Base-by-base conservation (phyloP, 2,888 invertebrate species). In the Ectemnius continuus region DNA sequence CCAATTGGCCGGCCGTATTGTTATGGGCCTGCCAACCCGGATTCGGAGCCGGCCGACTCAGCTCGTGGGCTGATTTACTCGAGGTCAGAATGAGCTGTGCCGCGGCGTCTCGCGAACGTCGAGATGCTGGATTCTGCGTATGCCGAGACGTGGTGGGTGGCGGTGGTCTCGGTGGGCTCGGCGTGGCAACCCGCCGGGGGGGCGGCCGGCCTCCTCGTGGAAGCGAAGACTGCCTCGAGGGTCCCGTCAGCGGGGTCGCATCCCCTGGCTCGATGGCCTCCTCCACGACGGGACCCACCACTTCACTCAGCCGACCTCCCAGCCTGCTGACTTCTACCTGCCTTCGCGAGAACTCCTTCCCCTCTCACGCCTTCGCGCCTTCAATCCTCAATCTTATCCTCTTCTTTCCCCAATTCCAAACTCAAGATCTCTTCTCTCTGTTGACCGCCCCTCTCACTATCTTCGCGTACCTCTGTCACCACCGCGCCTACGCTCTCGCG, bases 141-240 rank as follows among this genome's bases (percentile, higher is more conserved):
- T 76, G 70, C 48, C 80, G 80, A 45, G 74, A 77, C 77, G 83
- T 81, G 67, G 73, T 73, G 69, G 89, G 88, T 58, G 89, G 88
- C 28, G 88, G 87, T 82, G 88, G 87, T 82, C 86, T 83, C 60
- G 87, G 85, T 14, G 88, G 87, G 75, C 84, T 86, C 60, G 88
- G 84, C 18, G 84, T 86, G 45, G 87, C 81, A 56, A 84, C 83
- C 48, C 85, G 81, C 63, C 72, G 76, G 26, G 70, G 86, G 58
- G 86, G 87, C 65, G 85, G 88, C 68, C 86, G 88, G 77, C 87
- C 85, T 78, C 83, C 86, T 85, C 92, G 92, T 91, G 92, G 92
- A 91, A 91, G 90, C 89, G 90, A 89, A 91, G 92, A 92, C 91
- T 93, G 88, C 87, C 88, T 87, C 83, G 88, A 84, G 89, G 90